These are phyloP conservation scores for Crax fasciolata DNA, from an alignment of 2,797 vertebrate species.

Conservation along the genomic window DNA sequence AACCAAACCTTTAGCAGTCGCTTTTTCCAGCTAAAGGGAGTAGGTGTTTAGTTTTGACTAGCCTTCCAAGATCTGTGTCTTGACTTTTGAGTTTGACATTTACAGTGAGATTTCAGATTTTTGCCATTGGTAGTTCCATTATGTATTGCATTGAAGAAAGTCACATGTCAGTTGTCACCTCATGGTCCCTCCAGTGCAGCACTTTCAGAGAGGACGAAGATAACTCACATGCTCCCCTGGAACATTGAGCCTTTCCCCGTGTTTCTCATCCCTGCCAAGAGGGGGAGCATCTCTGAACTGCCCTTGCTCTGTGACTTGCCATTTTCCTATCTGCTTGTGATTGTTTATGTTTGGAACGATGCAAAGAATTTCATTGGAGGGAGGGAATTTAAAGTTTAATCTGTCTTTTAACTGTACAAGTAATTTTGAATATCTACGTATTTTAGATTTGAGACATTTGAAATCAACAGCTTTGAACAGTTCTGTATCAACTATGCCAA, in stretches of 20 bases:
- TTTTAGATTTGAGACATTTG: slow-evolving; percentile 97
- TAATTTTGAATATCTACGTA: slow-evolving; percentile 44
- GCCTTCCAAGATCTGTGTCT: not conserved
- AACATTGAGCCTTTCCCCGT: not conserved
- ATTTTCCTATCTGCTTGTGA: not conserved
- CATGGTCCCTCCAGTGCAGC: not conserved
- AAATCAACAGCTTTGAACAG: slow-evolving; percentile 99
- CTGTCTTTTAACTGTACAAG: not conserved
- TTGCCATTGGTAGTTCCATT: not conserved
- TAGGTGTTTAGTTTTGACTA: slow-evolving; percentile 52
- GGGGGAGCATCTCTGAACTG: not conserved
- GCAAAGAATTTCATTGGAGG: not conserved
- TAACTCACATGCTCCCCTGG: not conserved
- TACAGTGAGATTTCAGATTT: slow-evolving; percentile 21
- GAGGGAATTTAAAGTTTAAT: slow-evolving; percentile 2
- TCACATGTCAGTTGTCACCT: not conserved
- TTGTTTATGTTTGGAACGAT: not conserved
- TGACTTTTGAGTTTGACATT: slow-evolving; percentile 8
- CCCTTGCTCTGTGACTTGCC: not conserved
- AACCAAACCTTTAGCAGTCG: not conserved
- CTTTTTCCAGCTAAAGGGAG: slow-evolving; percentile 28
- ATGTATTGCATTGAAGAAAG: not conserved
- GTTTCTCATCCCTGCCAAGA: not conserved
- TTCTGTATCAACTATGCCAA: slow-evolving; percentile 99
- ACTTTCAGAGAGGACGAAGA: not conserved